Base-by-base conservation (phyloP, 2,113 vertebrate species). In the Danionella cerebrum region DNA sequence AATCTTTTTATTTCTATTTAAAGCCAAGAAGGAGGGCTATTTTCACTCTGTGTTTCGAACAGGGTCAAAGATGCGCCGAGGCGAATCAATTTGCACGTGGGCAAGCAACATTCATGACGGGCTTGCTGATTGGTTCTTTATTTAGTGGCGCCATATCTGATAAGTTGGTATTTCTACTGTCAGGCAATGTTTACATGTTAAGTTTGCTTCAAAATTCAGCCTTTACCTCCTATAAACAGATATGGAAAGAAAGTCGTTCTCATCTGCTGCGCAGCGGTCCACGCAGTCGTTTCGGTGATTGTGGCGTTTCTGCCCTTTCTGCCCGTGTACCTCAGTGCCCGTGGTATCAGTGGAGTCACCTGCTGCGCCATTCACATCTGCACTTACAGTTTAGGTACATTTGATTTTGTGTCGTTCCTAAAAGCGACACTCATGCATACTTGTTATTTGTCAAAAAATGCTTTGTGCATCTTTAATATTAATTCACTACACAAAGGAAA, bases 321-420 rank as follows among this genome's bases (percentile, higher is more conserved):
- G 0, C 1, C 71, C 25, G 7, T 86, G 58, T 86, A 80, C 79
- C 80, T 89, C 24, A 50, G 67, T 0, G 36, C 84, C 0, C 86
- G 87, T 39, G 85, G 84, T 21, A 35, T 87, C 63, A 80, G 78
- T 0, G 87, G 85, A 0, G 41, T 84, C 6, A 79, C 77, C 76
- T 74, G 71, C 73, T 83, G 83, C 74, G 79, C 79, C 51, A 83
- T 87, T 71, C 80, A 79, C 71, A 84, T 77, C 41, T 83, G 85
- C 55, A 73, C 77, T 66, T 86, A 82, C 75, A 84, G 84, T 29
- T 78, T 89, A 44, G 87, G 87, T 89, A 77, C 8, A 55, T n/a
- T n/a, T n/a, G n/a, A n/a, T n/a, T n/a, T n/a, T n/a, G n/a, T n/a
- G n/a, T n/a, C n/a, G n/a, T n/a, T n/a, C n/a, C n/a, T n/a, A n/a